These are phyloP conservation scores for Alauda arvensis DNA, from an alignment of 2,797 vertebrate genomes.

Conservation along the genomic window DNA sequence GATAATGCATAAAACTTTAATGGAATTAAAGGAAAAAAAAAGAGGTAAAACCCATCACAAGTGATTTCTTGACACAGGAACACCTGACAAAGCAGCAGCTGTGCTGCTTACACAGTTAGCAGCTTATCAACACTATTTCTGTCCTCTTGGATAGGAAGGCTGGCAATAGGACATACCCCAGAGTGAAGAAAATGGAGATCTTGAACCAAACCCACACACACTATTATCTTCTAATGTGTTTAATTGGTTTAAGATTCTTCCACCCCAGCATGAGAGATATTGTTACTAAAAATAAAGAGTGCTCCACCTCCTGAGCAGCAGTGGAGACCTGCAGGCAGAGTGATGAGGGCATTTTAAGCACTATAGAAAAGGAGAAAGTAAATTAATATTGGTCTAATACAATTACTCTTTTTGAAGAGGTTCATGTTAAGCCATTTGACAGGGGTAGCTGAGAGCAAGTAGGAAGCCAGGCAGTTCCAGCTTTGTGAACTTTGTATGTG, in stretches of 20 bases:
- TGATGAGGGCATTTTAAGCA: conserved; percentile 3
- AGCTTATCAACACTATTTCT: conserved; percentile 48
- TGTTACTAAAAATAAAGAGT: conserved; percentile 64
- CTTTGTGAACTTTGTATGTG: neutral
- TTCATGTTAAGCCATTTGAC: neutral
- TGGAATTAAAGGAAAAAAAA: neutral
- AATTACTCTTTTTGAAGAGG: conserved; percentile 8
- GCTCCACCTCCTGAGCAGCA: conserved; percentile 14
- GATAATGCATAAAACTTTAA: neutral
- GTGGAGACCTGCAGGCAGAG: conserved; percentile 15
- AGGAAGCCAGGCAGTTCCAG: neutral
- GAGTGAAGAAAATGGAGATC: conserved; percentile 45
- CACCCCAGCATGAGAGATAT: conserved; percentile 44
- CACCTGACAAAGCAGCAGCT: conserved; percentile 25
- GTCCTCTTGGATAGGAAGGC: conserved; percentile 29
- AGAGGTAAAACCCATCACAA: neutral
- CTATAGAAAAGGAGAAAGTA: conserved; percentile 21
- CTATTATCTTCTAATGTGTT: conserved; percentile 64
- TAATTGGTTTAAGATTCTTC: conserved; percentile 63
- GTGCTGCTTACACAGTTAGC: conserved; percentile 32
- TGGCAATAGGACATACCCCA: neutral
- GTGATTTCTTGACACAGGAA: conserved; percentile 2
- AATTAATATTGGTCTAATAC: conserved; percentile 13
- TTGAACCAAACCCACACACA: conserved; percentile 49
- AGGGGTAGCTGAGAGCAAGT: neutral